Percentiles rank a stretch among this genome's conserved stretches.
Conservation (phyloP, 2,113 vertebrate genomes). For the Collichthys lucidus region DNA sequence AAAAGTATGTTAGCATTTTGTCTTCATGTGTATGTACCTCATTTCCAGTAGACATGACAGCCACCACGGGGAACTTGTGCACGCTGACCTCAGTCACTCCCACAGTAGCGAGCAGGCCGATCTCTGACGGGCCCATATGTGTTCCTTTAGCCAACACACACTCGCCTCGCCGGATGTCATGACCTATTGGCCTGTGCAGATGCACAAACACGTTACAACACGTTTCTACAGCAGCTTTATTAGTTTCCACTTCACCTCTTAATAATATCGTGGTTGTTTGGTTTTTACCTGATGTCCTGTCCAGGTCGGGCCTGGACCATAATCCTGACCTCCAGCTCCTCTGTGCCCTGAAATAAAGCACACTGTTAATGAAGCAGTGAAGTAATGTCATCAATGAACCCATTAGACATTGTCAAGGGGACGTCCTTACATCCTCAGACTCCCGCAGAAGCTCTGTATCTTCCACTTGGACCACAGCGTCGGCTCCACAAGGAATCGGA, state of each 20-base stretch:
- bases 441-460: constrained; percentile 98
- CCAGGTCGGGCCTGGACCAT: constrained; percentile 97
- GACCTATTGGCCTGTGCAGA: constrained; percentile 93
- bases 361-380: neutral
- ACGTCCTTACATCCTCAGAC: constrained; percentile 92
- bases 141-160: constrained; percentile 98
- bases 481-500: constrained; percentile 98
- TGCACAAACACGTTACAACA: neutral
- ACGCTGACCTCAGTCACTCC: constrained; percentile 99
- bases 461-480: constrained; percentile 98
- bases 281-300: constrained; percentile 94
- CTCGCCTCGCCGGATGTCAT: constrained; percentile 98
- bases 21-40: constrained; percentile 83
- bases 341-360: constrained; percentile 90
- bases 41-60: constrained; percentile 99
- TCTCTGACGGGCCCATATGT: constrained; percentile 98
- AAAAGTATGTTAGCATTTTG: neutral
- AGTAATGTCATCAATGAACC: neutral
- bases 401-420: too few relatives aligned
- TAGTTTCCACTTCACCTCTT: neutral
- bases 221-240: neutral
- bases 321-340: constrained; percentile 98
- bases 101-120: constrained; percentile 97
- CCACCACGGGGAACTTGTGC: constrained; percentile 98
- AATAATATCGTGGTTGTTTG: neutral